A percentile compares a stretch with the other conserved stretches of the same genome.
Evolutionary conservation across 2,797 vertebrate genomes (phyloP).

Genomic region (Pangasius sanitwongsei): DNA sequence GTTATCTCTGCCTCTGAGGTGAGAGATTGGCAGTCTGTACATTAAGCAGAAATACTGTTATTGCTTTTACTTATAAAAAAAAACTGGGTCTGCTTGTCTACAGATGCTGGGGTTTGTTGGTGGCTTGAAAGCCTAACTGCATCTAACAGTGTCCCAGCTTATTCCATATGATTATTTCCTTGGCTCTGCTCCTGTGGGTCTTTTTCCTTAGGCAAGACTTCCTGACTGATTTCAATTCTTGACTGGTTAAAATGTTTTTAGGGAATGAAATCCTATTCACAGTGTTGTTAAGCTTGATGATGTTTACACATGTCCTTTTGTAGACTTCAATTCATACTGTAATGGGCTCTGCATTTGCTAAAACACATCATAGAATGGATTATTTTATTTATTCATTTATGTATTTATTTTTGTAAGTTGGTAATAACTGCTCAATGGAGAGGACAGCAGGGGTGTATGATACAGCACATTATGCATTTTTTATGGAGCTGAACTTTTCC

Average conservation of each 20-base stretch:
- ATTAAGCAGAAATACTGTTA: background rate
- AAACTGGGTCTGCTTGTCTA: background rate
- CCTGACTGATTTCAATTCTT: background rate
- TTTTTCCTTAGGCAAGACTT: no score
- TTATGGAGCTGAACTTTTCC: constrained; percentile 15
- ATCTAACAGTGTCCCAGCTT: background rate
- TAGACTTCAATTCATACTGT: background rate
- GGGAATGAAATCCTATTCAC: background rate
- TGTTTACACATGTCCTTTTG: background rate
- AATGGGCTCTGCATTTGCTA: background rate
- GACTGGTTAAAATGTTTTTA: background rate
- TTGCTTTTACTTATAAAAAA: background rate
- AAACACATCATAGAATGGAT: background rate
- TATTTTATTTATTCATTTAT: background rate
- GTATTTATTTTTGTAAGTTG: background rate
- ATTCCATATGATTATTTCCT: background rate
- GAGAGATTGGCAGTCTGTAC: background rate
- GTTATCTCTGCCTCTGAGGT: background rate
- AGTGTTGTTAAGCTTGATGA: background rate
- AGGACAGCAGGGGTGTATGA: background rate
- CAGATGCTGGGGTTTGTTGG: background rate
- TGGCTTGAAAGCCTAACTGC: background rate
- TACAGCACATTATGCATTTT: background rate
- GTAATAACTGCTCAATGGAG: constrained; percentile 2
- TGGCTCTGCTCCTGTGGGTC: background rate